Evolutionary conservation across 2,888 invertebrate genomes (phyloP).

Genomic region (Cantharis nigra): DNA sequence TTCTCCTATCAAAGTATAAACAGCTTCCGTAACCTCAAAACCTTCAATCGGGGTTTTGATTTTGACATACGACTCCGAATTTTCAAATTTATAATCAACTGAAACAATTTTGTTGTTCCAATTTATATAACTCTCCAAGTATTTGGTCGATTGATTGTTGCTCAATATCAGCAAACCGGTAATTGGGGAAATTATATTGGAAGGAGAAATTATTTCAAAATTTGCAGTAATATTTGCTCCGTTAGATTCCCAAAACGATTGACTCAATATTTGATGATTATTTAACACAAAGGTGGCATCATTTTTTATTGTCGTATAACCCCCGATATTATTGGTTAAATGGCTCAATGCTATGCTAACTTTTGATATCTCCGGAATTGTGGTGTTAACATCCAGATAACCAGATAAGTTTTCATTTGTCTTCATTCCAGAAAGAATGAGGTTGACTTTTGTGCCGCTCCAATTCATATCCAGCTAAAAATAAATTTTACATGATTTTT

Average conservation of each 20-base stretch:
- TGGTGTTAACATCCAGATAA: conserved; percentile 36
- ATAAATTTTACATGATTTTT: not conserved
- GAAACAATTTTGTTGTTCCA: conserved; percentile 32
- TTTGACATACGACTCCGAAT: conserved; percentile 29
- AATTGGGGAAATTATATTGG: conserved; percentile 33
- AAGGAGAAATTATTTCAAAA: conserved; percentile 32
- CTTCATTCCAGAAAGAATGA: conserved; percentile 33
- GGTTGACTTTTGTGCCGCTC: conserved; percentile 34
- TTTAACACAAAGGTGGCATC: conserved; percentile 33
- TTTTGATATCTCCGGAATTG: conserved; percentile 34
- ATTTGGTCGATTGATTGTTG: conserved; percentile 26
- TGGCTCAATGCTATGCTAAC: conserved; percentile 32
- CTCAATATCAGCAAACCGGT: conserved; percentile 25
- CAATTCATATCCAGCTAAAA: conserved; percentile 35
- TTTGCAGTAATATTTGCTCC: conserved; percentile 26
- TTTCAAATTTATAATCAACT: conserved; percentile 31
- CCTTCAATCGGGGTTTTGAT: conserved; percentile 38
- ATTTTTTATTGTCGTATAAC: conserved; percentile 19
- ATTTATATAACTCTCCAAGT: conserved; percentile 20
- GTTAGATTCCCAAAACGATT: conserved; percentile 29
- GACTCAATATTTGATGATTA: conserved; percentile 32
- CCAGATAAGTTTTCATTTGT: conserved; percentile 26
- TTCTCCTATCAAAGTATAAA: conserved; percentile 31
- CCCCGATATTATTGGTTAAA: conserved; percentile 5
- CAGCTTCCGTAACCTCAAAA: conserved; percentile 31